These are phyloP conservation scores for Teleopsis dalmanni DNA, from an alignment of 1,140 invertebrate genomes.

Conservation along the genomic window DNA sequence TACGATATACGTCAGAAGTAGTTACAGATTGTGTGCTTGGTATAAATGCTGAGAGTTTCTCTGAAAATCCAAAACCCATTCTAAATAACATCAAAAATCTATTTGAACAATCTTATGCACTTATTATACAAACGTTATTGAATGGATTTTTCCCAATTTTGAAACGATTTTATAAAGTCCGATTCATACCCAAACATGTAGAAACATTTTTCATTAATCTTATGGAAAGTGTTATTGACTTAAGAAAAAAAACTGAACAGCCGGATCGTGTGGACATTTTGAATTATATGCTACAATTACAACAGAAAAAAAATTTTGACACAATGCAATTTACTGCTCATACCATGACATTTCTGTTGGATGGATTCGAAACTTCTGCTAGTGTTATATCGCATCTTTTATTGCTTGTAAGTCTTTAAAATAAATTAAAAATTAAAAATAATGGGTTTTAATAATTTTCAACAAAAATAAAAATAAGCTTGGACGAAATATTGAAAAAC, in stretches of 20 bases:
- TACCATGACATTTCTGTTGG: conserved; percentile 32
- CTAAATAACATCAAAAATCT: conserved; percentile 21
- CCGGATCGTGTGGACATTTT: conserved; percentile 39
- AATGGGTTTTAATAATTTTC: background rate
- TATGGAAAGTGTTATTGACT: conserved; percentile 27
- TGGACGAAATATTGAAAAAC: conserved; percentile 15
- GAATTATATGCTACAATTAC: conserved; percentile 37
- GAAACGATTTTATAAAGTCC: conserved; percentile 15
- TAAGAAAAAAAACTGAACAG: conserved; percentile 18
- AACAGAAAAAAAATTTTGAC: conserved; percentile 25
- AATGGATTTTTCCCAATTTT: conserved; percentile 21
- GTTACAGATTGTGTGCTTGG: conserved; percentile 48
- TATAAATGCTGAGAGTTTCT: conserved; percentile 40
- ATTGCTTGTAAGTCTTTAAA: conserved; percentile 15
- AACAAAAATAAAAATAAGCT: conserved; percentile 5
- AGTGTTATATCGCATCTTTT: conserved; percentile 18
- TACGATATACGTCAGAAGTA: conserved; percentile 46
- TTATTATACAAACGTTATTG: conserved; percentile 19
- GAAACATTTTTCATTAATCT: conserved; percentile 36
- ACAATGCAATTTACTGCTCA: conserved; percentile 16
- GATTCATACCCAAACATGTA: conserved; percentile 20
- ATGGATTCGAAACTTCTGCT: conserved; percentile 39
- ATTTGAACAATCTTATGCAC: conserved; percentile 11
- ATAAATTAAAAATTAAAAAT: no score
- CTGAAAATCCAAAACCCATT: conserved; percentile 23